Evolutionary conservation across 2,113 vertebrate species (phyloP).

Genomic region (Enhydra lutris): DNA sequence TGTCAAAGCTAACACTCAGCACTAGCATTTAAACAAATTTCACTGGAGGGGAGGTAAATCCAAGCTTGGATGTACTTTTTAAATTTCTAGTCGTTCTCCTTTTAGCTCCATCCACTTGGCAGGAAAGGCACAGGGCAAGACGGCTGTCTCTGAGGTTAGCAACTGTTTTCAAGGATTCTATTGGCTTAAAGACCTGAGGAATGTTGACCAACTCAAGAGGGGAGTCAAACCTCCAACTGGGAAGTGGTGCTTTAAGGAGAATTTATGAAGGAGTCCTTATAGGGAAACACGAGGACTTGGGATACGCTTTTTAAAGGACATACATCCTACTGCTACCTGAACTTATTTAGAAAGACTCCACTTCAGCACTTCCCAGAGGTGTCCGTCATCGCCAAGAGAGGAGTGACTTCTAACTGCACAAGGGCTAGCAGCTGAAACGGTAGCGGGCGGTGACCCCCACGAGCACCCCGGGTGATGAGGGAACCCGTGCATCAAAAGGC

Average conservation of each 20-base stretch:
- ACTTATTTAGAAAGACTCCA: too few relatives aligned
- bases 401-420: not conserved
- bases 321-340: not conserved
- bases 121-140: not conserved
- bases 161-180: not conserved
- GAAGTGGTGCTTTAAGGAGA: not conserved
- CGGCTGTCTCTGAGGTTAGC: not conserved
- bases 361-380: not conserved
- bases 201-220: not conserved
- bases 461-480: fast-evolving
- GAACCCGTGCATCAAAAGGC: not conserved
- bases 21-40: not conserved
- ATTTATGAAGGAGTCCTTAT: not conserved
- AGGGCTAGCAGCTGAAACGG: not conserved
- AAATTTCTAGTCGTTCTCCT: not conserved
- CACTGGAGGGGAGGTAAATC: not conserved
- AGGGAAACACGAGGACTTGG: not conserved
- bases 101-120: not conserved
- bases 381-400: not conserved
- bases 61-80: not conserved
- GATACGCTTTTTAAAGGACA: not conserved
- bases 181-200: not conserved
- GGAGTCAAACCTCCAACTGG: not conserved
- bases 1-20: constrained; percentile 36
- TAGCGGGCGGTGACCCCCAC: fast-evolving